Conservation (phyloP, 2,888 invertebrate species). For the Agrotis segetum region DNA sequence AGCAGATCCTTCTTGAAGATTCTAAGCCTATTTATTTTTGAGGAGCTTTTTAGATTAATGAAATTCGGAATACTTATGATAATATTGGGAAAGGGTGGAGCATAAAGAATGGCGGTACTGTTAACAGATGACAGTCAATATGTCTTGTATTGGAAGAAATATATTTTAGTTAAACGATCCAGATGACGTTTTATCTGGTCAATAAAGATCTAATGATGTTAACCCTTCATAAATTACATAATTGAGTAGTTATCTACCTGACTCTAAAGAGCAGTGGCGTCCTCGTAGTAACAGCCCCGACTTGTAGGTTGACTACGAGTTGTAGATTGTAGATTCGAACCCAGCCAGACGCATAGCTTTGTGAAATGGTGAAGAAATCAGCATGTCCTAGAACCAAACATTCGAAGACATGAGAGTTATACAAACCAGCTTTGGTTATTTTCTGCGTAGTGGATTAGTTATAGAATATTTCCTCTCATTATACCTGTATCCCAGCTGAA, state of each 20-base stretch:
- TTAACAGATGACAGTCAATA: slow-evolving; percentile 50
- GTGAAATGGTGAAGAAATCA: no score
- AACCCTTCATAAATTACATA: slow-evolving; percentile 26
- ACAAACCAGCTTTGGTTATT: no score
- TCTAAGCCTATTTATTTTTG: slow-evolving; percentile 79
- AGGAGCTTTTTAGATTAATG: slow-evolving; percentile 66
- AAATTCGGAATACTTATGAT: slow-evolving; percentile 63
- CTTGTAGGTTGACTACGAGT: no score
- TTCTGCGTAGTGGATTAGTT: no score
- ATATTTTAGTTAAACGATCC: neutral
- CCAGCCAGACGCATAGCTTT: no score
- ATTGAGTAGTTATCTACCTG: neutral
- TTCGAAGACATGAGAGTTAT: no score
- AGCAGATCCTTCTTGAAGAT: slow-evolving; percentile 77
- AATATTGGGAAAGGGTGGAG: slow-evolving; percentile 59
- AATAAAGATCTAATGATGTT: slow-evolving; percentile 21
- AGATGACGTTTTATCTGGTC: slow-evolving; percentile 18
- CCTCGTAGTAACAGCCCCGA: no score
- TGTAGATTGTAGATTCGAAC: no score
- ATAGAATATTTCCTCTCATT: no score
- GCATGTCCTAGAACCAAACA: no score
- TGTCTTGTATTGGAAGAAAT: slow-evolving; percentile 14
- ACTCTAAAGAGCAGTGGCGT: no score
- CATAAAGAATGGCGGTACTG: slow-evolving; percentile 19
- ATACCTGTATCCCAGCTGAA: no score